These are phyloP conservation scores for Drosophila santomea DNA, from an alignment of 1,140 invertebrate genomes.

Conservation along the genomic window DNA sequence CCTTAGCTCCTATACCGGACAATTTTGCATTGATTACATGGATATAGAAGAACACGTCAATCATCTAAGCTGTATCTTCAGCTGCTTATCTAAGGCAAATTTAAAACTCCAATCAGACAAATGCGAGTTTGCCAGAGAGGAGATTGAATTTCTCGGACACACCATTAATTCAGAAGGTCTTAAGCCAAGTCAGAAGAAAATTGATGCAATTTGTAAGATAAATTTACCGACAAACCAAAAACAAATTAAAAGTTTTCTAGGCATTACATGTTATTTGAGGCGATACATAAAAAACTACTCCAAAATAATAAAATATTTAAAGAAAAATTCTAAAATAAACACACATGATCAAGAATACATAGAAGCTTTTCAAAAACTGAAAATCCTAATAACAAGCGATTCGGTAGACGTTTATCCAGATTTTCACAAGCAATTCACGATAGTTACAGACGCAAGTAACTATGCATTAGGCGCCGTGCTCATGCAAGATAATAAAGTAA, in stretches of 20 bases:
- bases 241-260: no score
- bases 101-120: conserved; percentile 4
- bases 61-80: conserved; percentile 14
- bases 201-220: no score
- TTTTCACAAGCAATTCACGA: conserved; percentile 21
- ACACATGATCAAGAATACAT: conserved; percentile 1
- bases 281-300: no score
- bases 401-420: conserved; percentile 13
- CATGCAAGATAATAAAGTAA: conserved; percentile 6
- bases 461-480: conserved; percentile 29
- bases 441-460: conserved; percentile 35
- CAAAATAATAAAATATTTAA: no score
- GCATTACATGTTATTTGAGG: no score
- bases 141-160: not conserved
- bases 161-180: no score
- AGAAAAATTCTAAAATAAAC: conserved; percentile 16
- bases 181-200: no score
- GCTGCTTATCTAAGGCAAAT: conserved; percentile 4
- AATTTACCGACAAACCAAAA: no score
- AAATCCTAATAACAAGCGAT: conserved; percentile 4
- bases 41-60: conserved; percentile 57
- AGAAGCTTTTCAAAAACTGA: conserved; percentile 14
- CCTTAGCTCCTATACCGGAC: no score
- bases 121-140: conserved; percentile 4
- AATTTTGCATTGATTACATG: no score